Conservation (phyloP, 37 sponge, comb jelly and placozoan genomes). For the Crambe crambe region DNA sequence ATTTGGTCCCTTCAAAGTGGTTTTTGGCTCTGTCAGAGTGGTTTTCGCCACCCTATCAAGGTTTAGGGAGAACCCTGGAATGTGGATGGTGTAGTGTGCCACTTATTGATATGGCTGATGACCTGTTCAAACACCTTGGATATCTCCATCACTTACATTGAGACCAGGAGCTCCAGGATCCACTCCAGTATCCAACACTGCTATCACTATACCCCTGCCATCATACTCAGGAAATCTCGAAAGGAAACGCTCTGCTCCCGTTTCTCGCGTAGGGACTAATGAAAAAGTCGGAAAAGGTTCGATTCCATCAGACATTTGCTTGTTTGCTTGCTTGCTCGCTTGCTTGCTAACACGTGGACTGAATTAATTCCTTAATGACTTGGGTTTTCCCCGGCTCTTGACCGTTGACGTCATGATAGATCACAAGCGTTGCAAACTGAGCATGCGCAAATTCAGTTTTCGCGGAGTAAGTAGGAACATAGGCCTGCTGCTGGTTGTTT, state of each 20-base stretch:
- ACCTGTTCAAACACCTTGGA: too few species aligned
- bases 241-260: constrained; percentile 87
- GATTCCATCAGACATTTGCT: background rate
- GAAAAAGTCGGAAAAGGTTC: constrained; percentile 66
- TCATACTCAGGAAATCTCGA: constrained; percentile 57
- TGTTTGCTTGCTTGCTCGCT: background rate
- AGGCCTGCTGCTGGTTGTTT: background rate
- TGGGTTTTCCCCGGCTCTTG: too few species aligned
- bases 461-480: constrained; percentile 72
- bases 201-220: constrained; percentile 82
- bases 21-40: too few species aligned
- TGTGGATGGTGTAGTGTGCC: too few species aligned
- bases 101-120: too few species aligned
- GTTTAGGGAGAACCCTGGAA: too few species aligned
- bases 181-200: constrained; percentile 93
- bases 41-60: too few species aligned
- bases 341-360: too few species aligned
- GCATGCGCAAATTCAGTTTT: constrained; percentile 70
- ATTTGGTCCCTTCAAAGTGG: too few species aligned
- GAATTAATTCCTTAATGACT: too few species aligned
- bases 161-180: constrained; percentile 91
- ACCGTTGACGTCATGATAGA: too few species aligned
- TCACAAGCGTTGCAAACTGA: constrained; percentile 23
- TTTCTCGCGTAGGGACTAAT: constrained; percentile 88
- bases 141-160: constrained; percentile 73